These are phyloP conservation scores for Dendroctonus ponderosae DNA, from an alignment of 1,140 invertebrate species.

Conservation along the genomic window DNA sequence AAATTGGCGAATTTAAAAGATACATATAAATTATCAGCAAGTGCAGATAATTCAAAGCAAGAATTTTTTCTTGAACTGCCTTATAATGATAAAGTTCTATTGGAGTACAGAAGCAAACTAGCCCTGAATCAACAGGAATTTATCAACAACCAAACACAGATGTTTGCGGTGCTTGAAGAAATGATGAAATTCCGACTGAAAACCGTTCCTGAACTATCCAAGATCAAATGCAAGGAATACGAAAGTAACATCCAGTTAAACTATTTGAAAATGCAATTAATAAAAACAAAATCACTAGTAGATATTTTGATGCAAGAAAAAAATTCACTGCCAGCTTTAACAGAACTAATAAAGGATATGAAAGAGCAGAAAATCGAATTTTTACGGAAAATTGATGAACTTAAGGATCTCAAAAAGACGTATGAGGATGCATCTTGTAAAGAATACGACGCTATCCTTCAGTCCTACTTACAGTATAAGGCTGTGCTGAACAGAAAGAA, in stretches of 20 bases:
- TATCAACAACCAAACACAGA: slow-evolving; percentile 31
- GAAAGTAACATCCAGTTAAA: slow-evolving; percentile 36
- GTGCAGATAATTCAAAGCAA: not conserved
- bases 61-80: slow-evolving; percentile 16
- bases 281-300: slow-evolving; percentile 32
- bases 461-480: slow-evolving; percentile 43
- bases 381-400: slow-evolving; percentile 36
- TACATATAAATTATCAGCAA: not conserved
- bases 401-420: slow-evolving; percentile 39
- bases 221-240: slow-evolving; percentile 36
- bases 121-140: slow-evolving; percentile 35
- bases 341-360: slow-evolving; percentile 41
- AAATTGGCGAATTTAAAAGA: slow-evolving; percentile 26
- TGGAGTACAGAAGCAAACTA: slow-evolving; percentile 35
- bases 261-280: slow-evolving; percentile 35
- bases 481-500: slow-evolving; percentile 39
- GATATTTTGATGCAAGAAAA: slow-evolving; percentile 43
- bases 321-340: slow-evolving; percentile 40
- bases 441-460: slow-evolving; percentile 44
- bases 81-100: slow-evolving; percentile 19
- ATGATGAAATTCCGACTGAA: slow-evolving; percentile 33
- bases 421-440: slow-evolving; percentile 42
- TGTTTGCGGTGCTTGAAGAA: slow-evolving; percentile 38
- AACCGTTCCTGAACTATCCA: slow-evolving; percentile 27
- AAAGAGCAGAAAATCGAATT: slow-evolving; percentile 40